Conservation (phyloP, 1,140 invertebrate genomes). For the Ptiloglossa arizonensis region DNA sequence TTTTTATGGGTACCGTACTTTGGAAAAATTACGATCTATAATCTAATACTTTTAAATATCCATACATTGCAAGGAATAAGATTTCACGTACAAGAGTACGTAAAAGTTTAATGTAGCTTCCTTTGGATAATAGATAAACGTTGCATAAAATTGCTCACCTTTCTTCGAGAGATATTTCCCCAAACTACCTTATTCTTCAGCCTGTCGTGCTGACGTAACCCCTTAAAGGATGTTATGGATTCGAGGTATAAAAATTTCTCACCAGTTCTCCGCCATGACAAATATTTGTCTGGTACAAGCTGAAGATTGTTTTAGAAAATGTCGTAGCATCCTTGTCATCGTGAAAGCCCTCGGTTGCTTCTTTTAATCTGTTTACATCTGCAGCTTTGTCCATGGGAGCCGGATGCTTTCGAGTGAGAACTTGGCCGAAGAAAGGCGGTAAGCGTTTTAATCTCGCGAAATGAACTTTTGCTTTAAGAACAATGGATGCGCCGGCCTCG, state of each 20-base stretch:
- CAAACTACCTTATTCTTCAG: no score
- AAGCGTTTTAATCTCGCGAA: conserved; percentile 24
- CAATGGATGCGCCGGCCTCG: not conserved
- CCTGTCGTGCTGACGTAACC: no score
- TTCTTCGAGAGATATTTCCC: no score
- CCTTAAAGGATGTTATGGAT: no score
- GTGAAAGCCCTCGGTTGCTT: not conserved
- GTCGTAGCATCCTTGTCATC: not conserved
- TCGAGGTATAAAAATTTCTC: not conserved
- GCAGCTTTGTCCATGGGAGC: not conserved
- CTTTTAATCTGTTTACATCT: conserved; percentile 13
- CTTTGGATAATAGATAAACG: no score
- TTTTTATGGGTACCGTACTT: no score
- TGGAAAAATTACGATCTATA: no score
- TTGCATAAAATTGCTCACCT: no score
- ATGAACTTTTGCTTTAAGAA: conserved; percentile 35
- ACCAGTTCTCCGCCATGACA: not conserved
- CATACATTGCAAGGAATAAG: no score
- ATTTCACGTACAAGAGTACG: no score
- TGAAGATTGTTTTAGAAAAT: not conserved
- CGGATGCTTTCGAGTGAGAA: not conserved
- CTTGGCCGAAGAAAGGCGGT: not conserved
- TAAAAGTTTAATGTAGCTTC: no score
- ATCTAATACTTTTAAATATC: no score
- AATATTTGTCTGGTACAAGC: not conserved